Evolutionary conservation across 2,113 vertebrate genomes (phyloP), one percentile per base, ranked within the genome.

Genomic region (Lycaon pictus): DNA sequence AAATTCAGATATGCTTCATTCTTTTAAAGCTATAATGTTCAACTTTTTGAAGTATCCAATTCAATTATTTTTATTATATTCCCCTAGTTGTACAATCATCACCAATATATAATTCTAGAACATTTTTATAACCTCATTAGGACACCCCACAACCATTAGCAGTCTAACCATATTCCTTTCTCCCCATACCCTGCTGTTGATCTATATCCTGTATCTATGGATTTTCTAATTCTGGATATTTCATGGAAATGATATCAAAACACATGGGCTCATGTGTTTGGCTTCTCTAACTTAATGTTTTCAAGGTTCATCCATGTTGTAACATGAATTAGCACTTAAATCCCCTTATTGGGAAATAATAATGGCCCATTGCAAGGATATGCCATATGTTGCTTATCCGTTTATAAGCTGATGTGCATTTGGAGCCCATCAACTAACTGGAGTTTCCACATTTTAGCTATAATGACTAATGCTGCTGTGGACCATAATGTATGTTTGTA

Each of bases 71-170:
- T 55, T 53, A 32, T 71, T 85, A 43, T 55, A n/a, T 25, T 92
- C 19, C 63, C 9, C 72, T 23, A 16, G 4, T 63, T 85, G 10
- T 77, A 1, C 3, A 77, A 56, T 9, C 27, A 22, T 60, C 32
- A 56, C 23, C 20, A 65, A 16, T 35, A 23, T 8, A 5, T 35
- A 60, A 77, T 58, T 63, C 1, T 8, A 27, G 65, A 79, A 83
- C 0, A 12, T 15, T 56, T 81, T 87, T 35, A 63, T 43, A 29
- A 69, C n/a, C 48, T 88, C 58, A 60, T 32, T 83, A 69, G n/a
- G n/a, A 58, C 10, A 25, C 2, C 2, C 0, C 32, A 29, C 6
- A 27, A 1, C 9, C 35, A 22, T 51, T 27, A 60, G 11, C 12
- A 23, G 4, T 62, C 13, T 43, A 1, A 25, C 1, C 4, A 11